Percentiles rank a stretch among this genome's conserved stretches.
phyloP scores from a whole-genome alignment of 2,113 vertebrate genomes.

The Dermatemys mawii region DNA sequence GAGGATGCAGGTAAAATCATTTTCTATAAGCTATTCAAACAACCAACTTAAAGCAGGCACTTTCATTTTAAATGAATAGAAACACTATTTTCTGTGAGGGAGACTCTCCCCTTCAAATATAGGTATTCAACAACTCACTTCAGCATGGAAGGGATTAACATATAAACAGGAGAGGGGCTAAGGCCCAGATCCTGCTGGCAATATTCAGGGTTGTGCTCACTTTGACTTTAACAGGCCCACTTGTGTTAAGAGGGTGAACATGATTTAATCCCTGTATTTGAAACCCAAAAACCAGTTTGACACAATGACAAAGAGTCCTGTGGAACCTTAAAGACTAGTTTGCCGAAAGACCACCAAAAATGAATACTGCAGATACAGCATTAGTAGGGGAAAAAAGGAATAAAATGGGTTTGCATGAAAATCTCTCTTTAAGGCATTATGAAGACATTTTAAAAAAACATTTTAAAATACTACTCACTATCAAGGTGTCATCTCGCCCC shows the following conservation, averaged over 20 bases:
- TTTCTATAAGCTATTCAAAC: not conserved
- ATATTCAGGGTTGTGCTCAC: not conserved
- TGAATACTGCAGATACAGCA: not conserved
- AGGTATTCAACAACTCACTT: not conserved
- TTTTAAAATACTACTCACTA: slow-evolving; percentile 84
- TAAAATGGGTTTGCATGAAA: not conserved
- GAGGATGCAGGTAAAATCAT: not conserved
- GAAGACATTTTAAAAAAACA: not conserved
- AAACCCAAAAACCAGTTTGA: not conserved
- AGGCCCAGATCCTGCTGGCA: not conserved
- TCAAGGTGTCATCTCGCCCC: slow-evolving; percentile 89
- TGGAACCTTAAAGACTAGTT: too few species aligned
- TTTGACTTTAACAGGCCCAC: not conserved
- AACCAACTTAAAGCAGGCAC: not conserved
- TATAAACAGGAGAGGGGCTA: not conserved
- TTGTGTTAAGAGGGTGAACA: not conserved
- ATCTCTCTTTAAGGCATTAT: not conserved
- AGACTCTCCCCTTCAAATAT: not conserved
- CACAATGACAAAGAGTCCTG: too few species aligned
- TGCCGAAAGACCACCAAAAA: not conserved
- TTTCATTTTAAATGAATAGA: not conserved
- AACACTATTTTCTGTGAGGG: not conserved
- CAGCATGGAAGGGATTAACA: not conserved
- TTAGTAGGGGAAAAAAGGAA: not conserved
- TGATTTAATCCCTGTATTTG: not conserved